Base-by-base conservation (phyloP, 1,140 invertebrate species). In the Euura saliciscinereae region DNA sequence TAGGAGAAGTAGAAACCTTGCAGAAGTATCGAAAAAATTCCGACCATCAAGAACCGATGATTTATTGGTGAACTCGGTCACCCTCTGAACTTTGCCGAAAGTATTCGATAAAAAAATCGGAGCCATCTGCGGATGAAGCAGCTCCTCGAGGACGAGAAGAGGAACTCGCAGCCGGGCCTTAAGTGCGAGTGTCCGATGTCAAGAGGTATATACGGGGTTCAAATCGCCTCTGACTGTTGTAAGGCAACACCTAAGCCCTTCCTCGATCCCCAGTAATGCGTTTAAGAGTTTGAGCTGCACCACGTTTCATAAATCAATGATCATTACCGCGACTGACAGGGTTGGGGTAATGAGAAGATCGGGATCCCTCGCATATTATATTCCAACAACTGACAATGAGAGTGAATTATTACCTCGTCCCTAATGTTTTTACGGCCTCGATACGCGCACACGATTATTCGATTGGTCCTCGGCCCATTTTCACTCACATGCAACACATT, bases 1-100 rank as follows among this genome's bases (percentile, higher is more conserved):
- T 11, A 59, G 13, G 8, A 59, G 13, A 59, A 59, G 8, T 6
- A 8, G 3, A 59, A 59, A 59, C 51, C 1, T 4, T 59, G 13
- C 51, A 11, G 51, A 59, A n/a, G 10, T 59, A 8, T 59, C 51
- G 51, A 59, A 4, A 28, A 28, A 28, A 59, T 59, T 59, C 51
- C 6, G 13, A 59, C 13, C 51, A 8, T 28, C 51, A 8, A n/a
- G 13, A 59, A 28, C 28, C 51, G 51, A 59, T 59, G 51, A 59
- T 59, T 59, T 59, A 59, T 59, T 59, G 51, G 51, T 3, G 51
- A 59, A n/a, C 10, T 4, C 51, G 28, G 3, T 59, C 8, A n/a
- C 51, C 51, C 51, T 59, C 51, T 59, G 51, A 59, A 59, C 51
- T 59, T 59, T 59, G 51, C 51, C 51, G 51, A 59, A 59, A 59